A percentile compares a stretch with the other conserved stretches of the same genome.
Conservation (phyloP, 2,113 vertebrate species). For the Datnioides undecimradiatus region DNA sequence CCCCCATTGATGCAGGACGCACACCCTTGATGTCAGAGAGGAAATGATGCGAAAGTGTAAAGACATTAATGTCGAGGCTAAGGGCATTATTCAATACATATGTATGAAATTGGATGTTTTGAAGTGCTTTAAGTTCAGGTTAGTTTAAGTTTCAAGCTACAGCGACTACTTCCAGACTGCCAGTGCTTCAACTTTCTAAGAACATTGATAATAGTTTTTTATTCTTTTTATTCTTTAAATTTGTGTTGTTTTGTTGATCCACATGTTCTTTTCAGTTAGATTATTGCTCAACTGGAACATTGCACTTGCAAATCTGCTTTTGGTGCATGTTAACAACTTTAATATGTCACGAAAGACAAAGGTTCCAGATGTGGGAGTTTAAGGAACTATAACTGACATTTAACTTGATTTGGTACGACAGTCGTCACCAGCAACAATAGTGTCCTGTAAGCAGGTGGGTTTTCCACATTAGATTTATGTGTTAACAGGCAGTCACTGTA, state of each 20-base stretch:
- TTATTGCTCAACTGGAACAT: background rate
- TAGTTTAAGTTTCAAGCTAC: background rate
- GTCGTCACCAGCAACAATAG: no score
- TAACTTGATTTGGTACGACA: background rate
- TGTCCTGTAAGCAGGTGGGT: no score
- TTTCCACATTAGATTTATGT: background rate
- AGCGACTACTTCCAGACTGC: background rate
- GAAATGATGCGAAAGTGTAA: background rate
- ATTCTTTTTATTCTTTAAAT: background rate
- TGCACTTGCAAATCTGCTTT: background rate
- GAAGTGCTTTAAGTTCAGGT: background rate
- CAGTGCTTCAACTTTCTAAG: no score
- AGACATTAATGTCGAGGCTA: background rate
- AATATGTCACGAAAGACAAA: no score
- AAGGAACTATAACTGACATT: background rate
- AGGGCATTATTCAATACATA: background rate
- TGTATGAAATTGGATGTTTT: background rate
- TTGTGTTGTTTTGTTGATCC: background rate
- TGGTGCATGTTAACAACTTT: background rate
- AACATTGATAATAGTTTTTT: no score
- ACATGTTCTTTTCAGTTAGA: background rate
- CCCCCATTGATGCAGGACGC: background rate
- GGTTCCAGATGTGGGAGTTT: no score
- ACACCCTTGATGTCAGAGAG: no score
- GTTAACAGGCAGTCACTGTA: background rate